Percentiles rank a stretch among this genome's conserved stretches.
phyloP scores from a whole-genome alignment of 1,140 invertebrate genomes.

The Eumaeus atala region DNA sequence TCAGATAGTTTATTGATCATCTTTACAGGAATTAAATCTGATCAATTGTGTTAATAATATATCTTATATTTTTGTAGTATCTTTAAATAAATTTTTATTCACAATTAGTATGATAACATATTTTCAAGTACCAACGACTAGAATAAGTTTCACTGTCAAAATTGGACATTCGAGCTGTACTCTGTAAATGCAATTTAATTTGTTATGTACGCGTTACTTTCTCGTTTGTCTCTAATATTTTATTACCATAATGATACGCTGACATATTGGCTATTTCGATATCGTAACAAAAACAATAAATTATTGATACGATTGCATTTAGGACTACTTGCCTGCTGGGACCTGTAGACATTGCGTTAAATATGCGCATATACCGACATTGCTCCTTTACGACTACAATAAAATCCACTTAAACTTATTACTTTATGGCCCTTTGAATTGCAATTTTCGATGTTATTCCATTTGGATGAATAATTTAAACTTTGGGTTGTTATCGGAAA shows the following conservation, averaged over 20 bases:
- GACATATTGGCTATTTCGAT: neutral
- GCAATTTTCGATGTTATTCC: too few relatives aligned
- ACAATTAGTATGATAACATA: too few relatives aligned
- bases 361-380: neutral
- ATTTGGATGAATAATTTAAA: too few relatives aligned
- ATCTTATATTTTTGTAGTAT: too few relatives aligned
- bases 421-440: too few relatives aligned
- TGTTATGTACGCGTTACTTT: neutral
- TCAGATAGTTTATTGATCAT: neutral
- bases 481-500: too few relatives aligned
- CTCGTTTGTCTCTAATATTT: neutral
- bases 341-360: neutral
- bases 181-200: too few relatives aligned
- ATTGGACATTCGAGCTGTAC: too few relatives aligned
- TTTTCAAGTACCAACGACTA: too few relatives aligned
- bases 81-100: too few relatives aligned
- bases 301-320: constrained; percentile 11
- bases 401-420: neutral
- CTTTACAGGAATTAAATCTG: neutral
- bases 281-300: constrained; percentile 9
- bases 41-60: neutral
- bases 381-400: neutral
- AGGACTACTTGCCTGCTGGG: neutral
- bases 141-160: too few relatives aligned
- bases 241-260: neutral